Percentiles rank a stretch among this genome's conserved stretches.
Conservation (phyloP, 2,888 invertebrate species). For the Microchrysa polita region DNA sequence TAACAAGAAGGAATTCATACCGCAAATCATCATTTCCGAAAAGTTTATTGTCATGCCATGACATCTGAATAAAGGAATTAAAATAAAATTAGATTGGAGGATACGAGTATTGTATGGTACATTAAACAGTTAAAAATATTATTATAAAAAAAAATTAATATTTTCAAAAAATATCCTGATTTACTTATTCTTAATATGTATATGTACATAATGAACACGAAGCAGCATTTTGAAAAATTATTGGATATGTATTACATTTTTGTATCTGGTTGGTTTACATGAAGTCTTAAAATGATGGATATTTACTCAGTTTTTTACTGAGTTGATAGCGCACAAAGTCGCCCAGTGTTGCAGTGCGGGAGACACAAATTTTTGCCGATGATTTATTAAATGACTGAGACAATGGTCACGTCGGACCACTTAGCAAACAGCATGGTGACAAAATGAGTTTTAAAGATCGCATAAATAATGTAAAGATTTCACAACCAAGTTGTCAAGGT, state of each 20-base stretch:
- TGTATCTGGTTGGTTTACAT: slow-evolving; percentile 1
- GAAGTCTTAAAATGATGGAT: neutral
- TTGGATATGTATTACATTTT: neutral
- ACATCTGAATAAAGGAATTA: too few relatives aligned
- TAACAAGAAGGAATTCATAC: neutral
- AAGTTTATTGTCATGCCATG: too few relatives aligned
- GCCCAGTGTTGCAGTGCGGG: too few relatives aligned
- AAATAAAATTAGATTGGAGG: neutral
- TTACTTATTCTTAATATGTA: too few relatives aligned
- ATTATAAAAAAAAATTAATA: slow-evolving; percentile 18
- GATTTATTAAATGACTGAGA: slow-evolving; percentile 29
- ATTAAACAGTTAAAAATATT: slow-evolving; percentile 8
- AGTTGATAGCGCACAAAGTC: neutral
- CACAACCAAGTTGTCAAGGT: too few relatives aligned
- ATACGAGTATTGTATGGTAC: slow-evolving; percentile 15
- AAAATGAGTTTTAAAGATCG: slow-evolving; percentile 31
- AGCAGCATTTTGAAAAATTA: neutral
- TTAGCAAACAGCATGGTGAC: slow-evolving; percentile 35
- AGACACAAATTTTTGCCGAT: slow-evolving; percentile 24
- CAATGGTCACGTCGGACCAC: slow-evolving; percentile 38
- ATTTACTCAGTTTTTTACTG: neutral
- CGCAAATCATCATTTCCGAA: neutral
- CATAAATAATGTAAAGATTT: too few relatives aligned
- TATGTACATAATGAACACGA: too few relatives aligned
- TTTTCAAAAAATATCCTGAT: neutral